Base-by-base conservation (phyloP, 1,140 invertebrate species). In the Megathymus violae region DNA sequence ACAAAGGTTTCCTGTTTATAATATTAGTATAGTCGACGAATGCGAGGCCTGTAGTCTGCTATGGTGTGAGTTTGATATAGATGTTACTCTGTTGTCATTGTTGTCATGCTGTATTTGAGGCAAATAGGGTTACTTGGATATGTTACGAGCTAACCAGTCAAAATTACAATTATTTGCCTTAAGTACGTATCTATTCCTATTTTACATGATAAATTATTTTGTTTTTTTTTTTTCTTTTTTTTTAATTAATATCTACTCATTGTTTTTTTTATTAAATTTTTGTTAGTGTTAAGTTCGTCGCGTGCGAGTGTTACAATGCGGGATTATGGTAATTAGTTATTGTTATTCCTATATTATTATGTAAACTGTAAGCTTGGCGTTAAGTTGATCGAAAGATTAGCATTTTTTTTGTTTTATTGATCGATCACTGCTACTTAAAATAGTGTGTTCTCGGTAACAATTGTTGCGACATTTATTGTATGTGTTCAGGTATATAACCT, bases 231-330 rank as follows among this genome's bases (percentile, higher is more conserved):
- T n/a, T n/a, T n/a, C n/a, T 56, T 72, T 70, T 71, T 71, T 56
- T 22, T 3, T 22, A 5, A 31, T 7, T 41, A 25, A 54, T 68
- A 47, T 50, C 61, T 68, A 69, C 67, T 74, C 52, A 62, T 67
- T 73, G 67, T n/a, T 73, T 76, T 67, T 62, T 75, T 66, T 54
- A 15, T 15, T 65, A 62, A 71, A 15, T 34, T 68, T 65, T 63
- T 65, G 67, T 70, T 69, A 67, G 65, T 66, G 41, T 62, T 76
- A 72, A 72, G 73, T 47, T 62, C 41, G 54, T 66, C 56, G 60
- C 46, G 52, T 54, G 16, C 13, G 10, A 22, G 34, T 54, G 22
- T 41, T 54, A 64, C 61, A 31, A 50, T 59, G 17, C 40, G 56
- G 40, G 40, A 62, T 47, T 66, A 44, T 51, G 58, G 47, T 67